phyloP scores from a whole-genome alignment of 2,113 vertebrate genomes.

The Haemorhous mexicanus region DNA sequence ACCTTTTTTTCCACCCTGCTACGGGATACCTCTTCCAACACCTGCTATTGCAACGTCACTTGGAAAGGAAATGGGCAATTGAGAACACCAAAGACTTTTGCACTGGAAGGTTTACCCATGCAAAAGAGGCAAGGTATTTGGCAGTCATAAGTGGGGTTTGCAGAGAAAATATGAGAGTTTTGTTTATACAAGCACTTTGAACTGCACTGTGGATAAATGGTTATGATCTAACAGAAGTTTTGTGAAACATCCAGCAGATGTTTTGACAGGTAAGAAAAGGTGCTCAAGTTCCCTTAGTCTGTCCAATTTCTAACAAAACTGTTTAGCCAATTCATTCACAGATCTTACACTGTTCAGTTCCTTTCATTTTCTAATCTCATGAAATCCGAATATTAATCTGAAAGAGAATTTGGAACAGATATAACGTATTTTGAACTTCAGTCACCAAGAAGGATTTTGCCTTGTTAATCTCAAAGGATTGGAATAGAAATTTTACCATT shows the following conservation, averaged over 20 bases:
- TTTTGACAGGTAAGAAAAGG: conserved; percentile 6
- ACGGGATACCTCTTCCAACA: background rate
- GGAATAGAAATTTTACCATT: conserved; percentile 71
- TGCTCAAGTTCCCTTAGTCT: background rate
- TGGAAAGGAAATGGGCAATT: background rate
- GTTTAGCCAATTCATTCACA: conserved; percentile 7
- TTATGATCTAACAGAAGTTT: background rate
- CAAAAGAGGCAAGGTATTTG: background rate
- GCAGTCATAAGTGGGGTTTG: background rate
- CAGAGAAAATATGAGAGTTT: background rate
- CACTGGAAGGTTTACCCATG: background rate
- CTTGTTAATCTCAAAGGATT: conserved; percentile 75
- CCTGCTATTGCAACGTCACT: background rate
- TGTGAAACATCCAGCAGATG: background rate
- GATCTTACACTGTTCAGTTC: background rate
- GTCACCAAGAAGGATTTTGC: conserved; percentile 58
- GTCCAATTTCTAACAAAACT: conserved; percentile 11
- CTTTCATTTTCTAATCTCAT: conserved; percentile 61
- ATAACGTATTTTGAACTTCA: conserved; percentile 33
- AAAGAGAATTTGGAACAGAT: conserved; percentile 48
- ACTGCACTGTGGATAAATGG: background rate
- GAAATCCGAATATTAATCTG: conserved; percentile 57
- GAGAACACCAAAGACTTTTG: background rate
- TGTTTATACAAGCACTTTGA: background rate
- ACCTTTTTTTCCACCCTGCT: background rate